Evolutionary conservation across 2,888 invertebrate species (phyloP).

Genomic region (Acleris literana): DNA sequence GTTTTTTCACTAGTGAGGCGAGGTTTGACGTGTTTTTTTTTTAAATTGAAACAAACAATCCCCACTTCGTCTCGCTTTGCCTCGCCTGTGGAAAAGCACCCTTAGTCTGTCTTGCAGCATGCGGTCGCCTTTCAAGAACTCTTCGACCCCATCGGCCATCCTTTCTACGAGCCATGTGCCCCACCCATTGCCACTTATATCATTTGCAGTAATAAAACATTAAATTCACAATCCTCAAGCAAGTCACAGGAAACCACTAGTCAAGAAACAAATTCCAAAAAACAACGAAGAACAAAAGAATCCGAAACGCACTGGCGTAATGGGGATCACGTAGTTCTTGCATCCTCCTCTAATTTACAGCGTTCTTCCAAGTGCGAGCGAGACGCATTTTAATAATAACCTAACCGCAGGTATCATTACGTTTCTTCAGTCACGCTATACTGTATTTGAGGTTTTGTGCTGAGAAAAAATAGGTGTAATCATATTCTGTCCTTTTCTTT

Average conservation of each 20-base stretch:
- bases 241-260: conserved; percentile 30
- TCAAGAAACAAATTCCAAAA: conserved; percentile 44
- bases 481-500: conserved; percentile 32
- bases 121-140: too few relatives aligned
- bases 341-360: conserved; percentile 71
- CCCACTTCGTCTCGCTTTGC: too few relatives aligned
- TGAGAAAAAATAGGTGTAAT: conserved; percentile 32
- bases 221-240: conserved; percentile 3
- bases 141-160: too few relatives aligned
- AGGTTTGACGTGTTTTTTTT: too few relatives aligned
- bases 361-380: conserved; percentile 60
- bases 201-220: neutral
- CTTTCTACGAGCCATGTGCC: too few relatives aligned
- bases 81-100: too few relatives aligned
- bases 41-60: too few relatives aligned
- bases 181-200: neutral
- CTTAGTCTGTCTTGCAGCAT: too few relatives aligned
- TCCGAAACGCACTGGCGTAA: conserved; percentile 75
- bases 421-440: conserved; percentile 56
- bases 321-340: conserved; percentile 78
- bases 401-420: conserved; percentile 80
- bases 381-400: conserved; percentile 73
- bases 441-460: conserved; percentile 36
- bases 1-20: too few relatives aligned
- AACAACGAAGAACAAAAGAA: conserved; percentile 68